These are phyloP conservation scores for Arrhopalites spinosus DNA, from an alignment of 2,888 invertebrate genomes.

Conservation along the genomic window DNA sequence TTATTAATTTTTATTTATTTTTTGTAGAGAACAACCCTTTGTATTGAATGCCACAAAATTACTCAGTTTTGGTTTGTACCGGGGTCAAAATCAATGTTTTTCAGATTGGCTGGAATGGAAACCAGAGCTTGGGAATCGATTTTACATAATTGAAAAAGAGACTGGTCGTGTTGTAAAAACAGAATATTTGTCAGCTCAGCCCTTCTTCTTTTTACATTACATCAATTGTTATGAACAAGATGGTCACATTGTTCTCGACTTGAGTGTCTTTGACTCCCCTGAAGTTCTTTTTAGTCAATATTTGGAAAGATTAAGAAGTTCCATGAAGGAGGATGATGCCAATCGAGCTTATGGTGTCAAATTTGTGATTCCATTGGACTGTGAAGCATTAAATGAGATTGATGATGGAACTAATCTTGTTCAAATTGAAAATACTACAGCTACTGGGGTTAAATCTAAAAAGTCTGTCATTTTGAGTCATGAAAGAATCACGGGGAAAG, in stretches of 20 bases:
- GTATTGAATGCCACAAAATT: slow-evolving; percentile 60
- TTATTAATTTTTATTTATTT: slow-evolving; percentile 58
- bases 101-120: slow-evolving; percentile 60
- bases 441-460: slow-evolving; percentile 59
- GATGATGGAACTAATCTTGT: slow-evolving; percentile 59
- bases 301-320: slow-evolving; percentile 57
- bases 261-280: slow-evolving; percentile 59
- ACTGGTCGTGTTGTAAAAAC: slow-evolving; percentile 59
- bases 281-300: slow-evolving; percentile 59
- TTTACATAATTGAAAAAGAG: slow-evolving; percentile 60
- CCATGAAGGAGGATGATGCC: slow-evolving; percentile 42
- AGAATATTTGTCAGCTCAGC: slow-evolving; percentile 59
- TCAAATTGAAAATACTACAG: slow-evolving; percentile 57
- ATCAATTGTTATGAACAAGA: slow-evolving; percentile 64
- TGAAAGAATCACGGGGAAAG: slow-evolving; percentile 55
- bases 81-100: slow-evolving; percentile 56
- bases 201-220: slow-evolving; percentile 64
- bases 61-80: slow-evolving; percentile 45
- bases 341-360: slow-evolving; percentile 47
- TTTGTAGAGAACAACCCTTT: slow-evolving; percentile 61
- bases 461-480: slow-evolving; percentile 56
- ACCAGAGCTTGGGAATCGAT: slow-evolving; percentile 59
- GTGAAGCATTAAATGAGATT: slow-evolving; percentile 38
- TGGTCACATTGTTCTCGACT: slow-evolving; percentile 54
- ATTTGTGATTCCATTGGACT: slow-evolving; percentile 46